Evolutionary conservation across 2,888 invertebrate species (phyloP), one percentile per base, ranked within the genome.

Genomic region (Oxycera nigricornis): DNA sequence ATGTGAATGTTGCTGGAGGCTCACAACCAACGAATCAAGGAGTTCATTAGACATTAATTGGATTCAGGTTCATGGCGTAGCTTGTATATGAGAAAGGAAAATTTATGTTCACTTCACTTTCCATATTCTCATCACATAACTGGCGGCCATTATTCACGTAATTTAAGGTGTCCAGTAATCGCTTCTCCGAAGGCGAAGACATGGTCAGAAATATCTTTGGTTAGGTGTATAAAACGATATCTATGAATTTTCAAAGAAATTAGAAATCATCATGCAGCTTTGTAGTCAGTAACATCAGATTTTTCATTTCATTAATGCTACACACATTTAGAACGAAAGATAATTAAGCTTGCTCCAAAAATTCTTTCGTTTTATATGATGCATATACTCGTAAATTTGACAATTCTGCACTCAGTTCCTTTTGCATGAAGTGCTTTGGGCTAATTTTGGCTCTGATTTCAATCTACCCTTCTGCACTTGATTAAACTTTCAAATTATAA

Each of bases 1-100:
- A n/a, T n/a, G 31, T 30, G 52, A 31, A 31, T 55, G 22, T 14
- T 30, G 31, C n/a, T 52, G 31, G 30, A 9, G 9, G 22, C 46
- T 41, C 17, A 17, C 50, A 30, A 11, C 30, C n/a, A 35, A 65
- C 62, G 52, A 30, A 61, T 31, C 61, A 55, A 31, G n/a, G 52
- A 76, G 74, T 76, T 76, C 76, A 76, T 76, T 74, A 74, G 74
- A 76, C 67, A 76, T 76, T 76, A 74, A 76, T 76, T 76, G 74
- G 74, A 65, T 55, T 57, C 46, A 59, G 26, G 74, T 62, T 73
- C 73, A 73, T 62, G 31, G 20, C 65, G 41, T 24, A 20, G 39
- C 39, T 39, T 65, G 41, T 24, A 41, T 24, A 24, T 41, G 41
- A 41, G 39, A 41, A 55, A 72, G 50, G 52, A 39, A 62, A 75